Percentiles rank a stretch among this genome's conserved stretches.
Conservation (phyloP, 2,888 invertebrate species). For the Lepidochitona cinerea region DNA sequence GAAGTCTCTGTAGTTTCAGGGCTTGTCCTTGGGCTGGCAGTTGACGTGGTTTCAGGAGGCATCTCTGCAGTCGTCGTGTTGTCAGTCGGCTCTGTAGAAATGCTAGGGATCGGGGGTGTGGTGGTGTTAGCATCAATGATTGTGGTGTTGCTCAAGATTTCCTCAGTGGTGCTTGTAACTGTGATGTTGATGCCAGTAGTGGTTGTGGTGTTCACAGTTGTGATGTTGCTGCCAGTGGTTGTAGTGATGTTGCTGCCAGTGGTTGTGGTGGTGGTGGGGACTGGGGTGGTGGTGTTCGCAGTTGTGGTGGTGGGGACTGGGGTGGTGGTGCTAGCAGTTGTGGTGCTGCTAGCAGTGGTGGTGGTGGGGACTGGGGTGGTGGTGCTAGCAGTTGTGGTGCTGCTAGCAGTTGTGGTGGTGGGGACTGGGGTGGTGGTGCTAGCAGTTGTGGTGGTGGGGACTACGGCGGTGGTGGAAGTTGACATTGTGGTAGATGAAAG, state of each 20-base stretch:
- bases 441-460: background rate
- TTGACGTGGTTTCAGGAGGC: too few species aligned
- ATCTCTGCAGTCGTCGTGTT: background rate
- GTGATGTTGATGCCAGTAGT: too few species aligned
- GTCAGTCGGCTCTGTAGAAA: background rate
- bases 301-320: background rate
- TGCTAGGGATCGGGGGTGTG: background rate
- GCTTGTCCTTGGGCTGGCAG: too few species aligned
- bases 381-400: background rate
- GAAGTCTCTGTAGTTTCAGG: too few species aligned
- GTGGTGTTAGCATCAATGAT: too few species aligned
- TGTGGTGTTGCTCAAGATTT: too few species aligned
- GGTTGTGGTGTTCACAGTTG: too few species aligned
- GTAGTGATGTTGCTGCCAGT: background rate
- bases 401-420: background rate
- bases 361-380: background rate
- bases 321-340: background rate
- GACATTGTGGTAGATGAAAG: background rate
- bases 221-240: background rate
- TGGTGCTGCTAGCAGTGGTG: background rate
- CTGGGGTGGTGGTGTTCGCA: background rate
- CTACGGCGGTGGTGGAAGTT: background rate
- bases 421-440: background rate
- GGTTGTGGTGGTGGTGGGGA: background rate
- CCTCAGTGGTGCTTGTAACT: too few species aligned